These are phyloP conservation scores for Lepeophtheirus nordmannii DNA, from an alignment of 2,888 invertebrate species.

Conservation along the genomic window DNA sequence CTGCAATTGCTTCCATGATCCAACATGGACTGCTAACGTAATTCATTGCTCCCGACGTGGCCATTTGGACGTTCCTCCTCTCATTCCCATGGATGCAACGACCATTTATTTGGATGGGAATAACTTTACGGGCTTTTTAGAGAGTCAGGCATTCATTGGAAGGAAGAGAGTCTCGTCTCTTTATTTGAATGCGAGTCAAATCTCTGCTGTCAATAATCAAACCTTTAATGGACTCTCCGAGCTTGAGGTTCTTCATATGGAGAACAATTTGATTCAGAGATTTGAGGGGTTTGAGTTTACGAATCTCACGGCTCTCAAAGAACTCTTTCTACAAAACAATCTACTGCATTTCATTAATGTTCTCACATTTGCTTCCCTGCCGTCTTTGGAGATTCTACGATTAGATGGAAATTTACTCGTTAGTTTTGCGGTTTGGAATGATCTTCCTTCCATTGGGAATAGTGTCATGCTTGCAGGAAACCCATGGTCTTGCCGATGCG, in stretches of 20 bases:
- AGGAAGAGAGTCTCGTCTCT: conserved; percentile 72
- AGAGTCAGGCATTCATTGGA: conserved; percentile 77
- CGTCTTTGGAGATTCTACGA: conserved; percentile 64
- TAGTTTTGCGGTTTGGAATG: conserved; percentile 68
- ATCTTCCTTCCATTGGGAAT: conserved; percentile 32
- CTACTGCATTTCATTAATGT: conserved; percentile 65
- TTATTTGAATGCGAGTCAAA: conserved; percentile 73
- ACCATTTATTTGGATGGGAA: conserved; percentile 86
- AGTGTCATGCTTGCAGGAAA: conserved; percentile 59
- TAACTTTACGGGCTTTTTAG: conserved; percentile 59
- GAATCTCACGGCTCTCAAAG: conserved; percentile 61
- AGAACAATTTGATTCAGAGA: conserved; percentile 64
- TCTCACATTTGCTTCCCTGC: conserved; percentile 61
- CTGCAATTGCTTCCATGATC: conserved; percentile 88
- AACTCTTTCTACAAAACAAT: conserved; percentile 73
- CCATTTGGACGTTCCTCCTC: conserved; percentile 61
- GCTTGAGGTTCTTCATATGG: conserved; percentile 63
- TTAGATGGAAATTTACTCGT: conserved; percentile 67
- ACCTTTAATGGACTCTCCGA: conserved; percentile 74
- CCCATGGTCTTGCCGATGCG: conserved; percentile 77
- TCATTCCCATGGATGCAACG: conserved; percentile 87
- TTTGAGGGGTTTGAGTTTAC: conserved; percentile 67
- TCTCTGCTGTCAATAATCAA: conserved; percentile 67
- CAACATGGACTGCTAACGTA: conserved; percentile 79
- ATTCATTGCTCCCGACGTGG: conserved; percentile 73